A percentile compares a stretch with the other conserved stretches of the same genome.
phyloP scores from a whole-genome alignment of 2,888 invertebrate genomes.

The Eustalomyia histrio region DNA sequence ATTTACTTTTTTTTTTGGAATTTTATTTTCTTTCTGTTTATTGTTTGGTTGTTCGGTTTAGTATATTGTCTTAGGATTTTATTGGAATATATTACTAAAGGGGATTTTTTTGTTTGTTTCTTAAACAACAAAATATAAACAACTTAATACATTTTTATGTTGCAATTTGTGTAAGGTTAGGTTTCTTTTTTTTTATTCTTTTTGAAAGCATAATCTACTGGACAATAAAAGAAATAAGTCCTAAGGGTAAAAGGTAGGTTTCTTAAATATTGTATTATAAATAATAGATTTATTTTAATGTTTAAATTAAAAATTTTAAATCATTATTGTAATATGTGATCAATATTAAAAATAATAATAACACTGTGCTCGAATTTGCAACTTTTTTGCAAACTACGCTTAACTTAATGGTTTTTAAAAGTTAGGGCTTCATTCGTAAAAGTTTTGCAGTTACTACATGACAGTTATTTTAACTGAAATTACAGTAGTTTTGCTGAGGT shows the following conservation, averaged over 20 bases:
- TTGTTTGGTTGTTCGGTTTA: conserved; percentile 3
- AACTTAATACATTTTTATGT: conserved; percentile 34
- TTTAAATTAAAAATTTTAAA: background rate
- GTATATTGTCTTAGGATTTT: conserved; percentile 17
- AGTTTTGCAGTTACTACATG: no score
- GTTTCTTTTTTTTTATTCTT: background rate
- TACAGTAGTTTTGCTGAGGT: no score
- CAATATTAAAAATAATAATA: no score
- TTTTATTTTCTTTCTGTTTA: conserved; percentile 12
- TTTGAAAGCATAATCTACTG: conserved; percentile 27
- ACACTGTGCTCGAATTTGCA: no score
- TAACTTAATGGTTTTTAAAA: no score
- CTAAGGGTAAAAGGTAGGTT: background rate
- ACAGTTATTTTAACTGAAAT: no score
- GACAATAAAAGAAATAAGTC: background rate
- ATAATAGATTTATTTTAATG: background rate
- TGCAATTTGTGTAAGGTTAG: conserved; percentile 32
- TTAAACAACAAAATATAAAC: conserved; percentile 32
- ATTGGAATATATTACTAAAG: conserved; percentile 30
- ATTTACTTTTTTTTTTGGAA: background rate
- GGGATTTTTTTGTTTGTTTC: background rate
- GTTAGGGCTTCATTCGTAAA: no score
- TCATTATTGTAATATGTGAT: no score
- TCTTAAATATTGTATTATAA: background rate
- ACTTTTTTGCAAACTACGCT: no score